Base-by-base conservation (phyloP, 2,113 vertebrate genomes). In the Mastomys coucha region DNA sequence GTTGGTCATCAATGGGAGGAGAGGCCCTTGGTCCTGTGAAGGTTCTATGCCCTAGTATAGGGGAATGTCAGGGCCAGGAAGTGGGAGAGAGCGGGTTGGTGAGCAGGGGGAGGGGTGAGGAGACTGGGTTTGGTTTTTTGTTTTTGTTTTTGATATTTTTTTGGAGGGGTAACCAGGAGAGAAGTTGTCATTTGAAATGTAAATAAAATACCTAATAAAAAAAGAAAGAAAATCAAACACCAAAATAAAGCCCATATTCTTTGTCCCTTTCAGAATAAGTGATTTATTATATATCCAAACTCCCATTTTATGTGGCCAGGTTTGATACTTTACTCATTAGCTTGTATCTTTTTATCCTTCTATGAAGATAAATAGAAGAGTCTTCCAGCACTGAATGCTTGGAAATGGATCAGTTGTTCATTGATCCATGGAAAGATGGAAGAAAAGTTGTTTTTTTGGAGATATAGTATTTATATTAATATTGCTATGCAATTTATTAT, bases 201-300 rank as follows among this genome's bases (percentile, higher is more conserved):
- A 45, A 45, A 45, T 45, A 45, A 45, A 45, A 45, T 45, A 45
- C 5, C 45, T 4, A 45, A 45, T 45, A 45, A 91, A 65, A 89
- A 11, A 45, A 45, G 45, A 45, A 45, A 53, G 28, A 91, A 65
- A 89, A 11, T 16, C 12, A 91, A 42, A 28, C 4, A 80, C 70
- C 28, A 87, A 73, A 80, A 24, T 51, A 92, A 77, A 90, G 51
- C 0, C 16, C 33, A 81, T 82, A 36, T 88, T 85, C 58, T 72
- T 24, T 10, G n/a, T 45, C 31, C 22, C 26, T 87, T 78, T 96
- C n/a, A 88, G 82, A 88, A 87, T 67, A 95, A 82, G 2, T 94
- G 10, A 70, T 60, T 78, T 19, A 75, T 75, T 82, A 88, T 51
- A 73, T 22, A 58, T 60, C 10, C 39, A 14, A 89, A 88, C 36